Conservation (phyloP, 2,113 vertebrate genomes). For the Vireo altiloquus region DNA sequence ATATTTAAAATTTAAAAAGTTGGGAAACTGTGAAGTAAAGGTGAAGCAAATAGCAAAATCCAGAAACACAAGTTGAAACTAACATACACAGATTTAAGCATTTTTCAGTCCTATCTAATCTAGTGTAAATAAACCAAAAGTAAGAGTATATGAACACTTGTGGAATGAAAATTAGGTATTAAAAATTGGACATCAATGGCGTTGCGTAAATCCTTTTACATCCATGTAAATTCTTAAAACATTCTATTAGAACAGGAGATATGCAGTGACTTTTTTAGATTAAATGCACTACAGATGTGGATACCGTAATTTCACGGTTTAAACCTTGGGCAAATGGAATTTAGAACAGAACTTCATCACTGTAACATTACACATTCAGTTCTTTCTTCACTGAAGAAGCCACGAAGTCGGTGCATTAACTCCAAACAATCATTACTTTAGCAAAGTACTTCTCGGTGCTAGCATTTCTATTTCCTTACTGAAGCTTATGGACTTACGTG, state of each 20-base stretch:
- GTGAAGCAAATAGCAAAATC: not conserved
- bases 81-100: not conserved
- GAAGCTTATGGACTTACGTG: not conserved
- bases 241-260: slow-evolving; percentile 7
- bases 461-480: slow-evolving; percentile 14
- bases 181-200: not conserved
- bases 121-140: not conserved
- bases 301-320: slow-evolving; percentile 29
- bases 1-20: not conserved
- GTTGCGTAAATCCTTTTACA: not conserved
- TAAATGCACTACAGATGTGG: slow-evolving; percentile 21
- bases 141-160: not conserved
- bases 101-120: not conserved
- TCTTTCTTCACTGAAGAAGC: not conserved
- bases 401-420: slow-evolving; percentile 14
- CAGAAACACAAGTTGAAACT: not conserved
- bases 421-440: slow-evolving; percentile 8
- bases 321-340: not conserved
- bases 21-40: not conserved
- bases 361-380: not conserved
- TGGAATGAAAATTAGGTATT: slow-evolving; percentile 4
- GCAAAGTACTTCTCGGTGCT: not conserved
- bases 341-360: not conserved
- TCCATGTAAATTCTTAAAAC: slow-evolving; percentile 20
- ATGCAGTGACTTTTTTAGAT: not conserved